These are phyloP conservation scores for Lycocorax pyrrhopterus DNA, from an alignment of 2,113 vertebrate genomes.

Conservation along the genomic window DNA sequence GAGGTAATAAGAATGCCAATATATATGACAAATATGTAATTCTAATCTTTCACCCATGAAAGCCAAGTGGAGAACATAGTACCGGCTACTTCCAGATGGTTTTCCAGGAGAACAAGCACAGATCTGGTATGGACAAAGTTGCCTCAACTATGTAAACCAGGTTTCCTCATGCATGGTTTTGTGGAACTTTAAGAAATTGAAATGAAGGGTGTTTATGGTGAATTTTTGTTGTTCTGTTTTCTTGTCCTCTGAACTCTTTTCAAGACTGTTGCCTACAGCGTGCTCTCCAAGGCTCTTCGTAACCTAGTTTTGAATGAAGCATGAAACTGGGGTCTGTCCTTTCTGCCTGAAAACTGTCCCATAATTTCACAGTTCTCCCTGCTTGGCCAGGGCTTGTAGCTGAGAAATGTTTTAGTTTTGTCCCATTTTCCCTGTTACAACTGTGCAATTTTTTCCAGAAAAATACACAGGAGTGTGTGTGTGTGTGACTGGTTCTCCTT, in stretches of 20 bases:
- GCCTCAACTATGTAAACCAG: not conserved
- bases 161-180: not conserved
- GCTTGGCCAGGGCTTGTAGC: not conserved
- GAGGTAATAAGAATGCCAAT: slow-evolving; percentile 5
- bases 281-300: not conserved
- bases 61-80: not conserved
- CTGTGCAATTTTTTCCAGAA: not conserved
- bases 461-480: not conserved
- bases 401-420: not conserved
- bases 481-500: not conserved
- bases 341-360: not conserved
- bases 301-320: not conserved
- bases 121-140: not conserved
- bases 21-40: not conserved
- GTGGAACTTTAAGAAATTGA: not conserved
- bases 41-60: not conserved
- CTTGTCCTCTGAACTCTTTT: not conserved
- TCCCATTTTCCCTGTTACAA: not conserved
- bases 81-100: not conserved
- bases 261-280: not conserved
- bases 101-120: not conserved
- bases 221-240: not conserved
- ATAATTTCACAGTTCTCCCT: not conserved
- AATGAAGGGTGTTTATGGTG: not conserved
- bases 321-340: not conserved